A percentile compares a stretch with the other conserved stretches of the same genome.
phyloP scores from a whole-genome alignment of 2,797 vertebrate species.

The Uromys caudimaculatus region DNA sequence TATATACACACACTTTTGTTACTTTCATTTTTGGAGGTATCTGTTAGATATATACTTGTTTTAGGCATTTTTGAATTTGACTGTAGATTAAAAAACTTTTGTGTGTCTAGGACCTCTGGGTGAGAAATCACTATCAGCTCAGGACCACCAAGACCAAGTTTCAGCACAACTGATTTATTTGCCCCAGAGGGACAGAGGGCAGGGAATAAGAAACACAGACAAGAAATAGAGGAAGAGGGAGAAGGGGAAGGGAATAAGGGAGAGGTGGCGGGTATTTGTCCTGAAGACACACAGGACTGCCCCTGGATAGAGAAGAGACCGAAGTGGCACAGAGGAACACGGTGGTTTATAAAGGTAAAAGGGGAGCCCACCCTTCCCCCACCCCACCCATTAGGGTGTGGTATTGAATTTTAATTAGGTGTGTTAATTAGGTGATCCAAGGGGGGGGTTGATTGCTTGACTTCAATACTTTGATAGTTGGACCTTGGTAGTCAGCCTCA shows the following conservation, averaged over 20 bases:
- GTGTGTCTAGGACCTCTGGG: neutral
- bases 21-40: conserved; percentile 43
- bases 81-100: neutral
- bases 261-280: neutral
- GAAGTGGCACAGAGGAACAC: neutral
- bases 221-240: neutral
- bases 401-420: neutral
- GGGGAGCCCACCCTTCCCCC: neutral
- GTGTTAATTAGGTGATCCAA: neutral
- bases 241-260: neutral
- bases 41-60: neutral
- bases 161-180: neutral
- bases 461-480: neutral
- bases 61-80: conserved; percentile 25
- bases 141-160: neutral
- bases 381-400: neutral
- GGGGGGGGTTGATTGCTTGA: neutral
- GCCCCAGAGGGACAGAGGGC: neutral
- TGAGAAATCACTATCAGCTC: neutral
- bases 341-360: neutral
- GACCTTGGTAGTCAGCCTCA: neutral
- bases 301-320: neutral
- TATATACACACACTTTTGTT: neutral
- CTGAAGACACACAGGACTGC: neutral
- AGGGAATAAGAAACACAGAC: neutral